Evolutionary conservation across 30 jellyfish, hydroid and myxozoan genomes (phyloP), one percentile per base, ranked within the genome.

Genomic region (Hydractinia echinata): DNA sequence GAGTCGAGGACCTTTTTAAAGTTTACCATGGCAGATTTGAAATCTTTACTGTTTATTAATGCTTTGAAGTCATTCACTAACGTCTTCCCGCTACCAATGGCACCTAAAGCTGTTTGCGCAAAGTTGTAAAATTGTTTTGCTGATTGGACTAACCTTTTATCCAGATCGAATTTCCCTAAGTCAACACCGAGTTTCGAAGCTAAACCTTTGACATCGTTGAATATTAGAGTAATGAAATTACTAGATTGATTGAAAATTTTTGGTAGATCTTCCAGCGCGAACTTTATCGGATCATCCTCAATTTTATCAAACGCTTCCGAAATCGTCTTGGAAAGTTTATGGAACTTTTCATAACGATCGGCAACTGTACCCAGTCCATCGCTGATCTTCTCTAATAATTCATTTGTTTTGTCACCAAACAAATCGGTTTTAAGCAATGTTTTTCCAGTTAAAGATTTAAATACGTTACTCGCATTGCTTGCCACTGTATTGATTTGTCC

Each of bases 181-280:
- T 87, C 66, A 53, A 86, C 39, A 21, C 98, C 96, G 16, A 92
- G 84, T 44, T 80, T 74, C 4, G 67, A 76, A 5, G 89, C 89
- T 58, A 92, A 67, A 20, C 95, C 95, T 64, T 87, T 79, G 7
- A 95, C 85, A 76, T 92, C 98, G 15, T 61, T 68, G 0, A 82
- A 16, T 53, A 92, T 13, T 13, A 87, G 66, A 51, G 79, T 86
- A 77, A 87, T 68, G 14, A 92, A 80, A 39, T 84, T 77, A 7
- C 82, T 91, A 14, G 96, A 67, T 76, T 87, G 88, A 10, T 58
- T 82, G 67, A 92, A 72, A 76, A 92, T 70, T 55, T 80, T 87
- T 61, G 98, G 98, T 66, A 92, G 81, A 30, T 84, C 98, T 15
- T 92, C 84, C 49, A 92, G 64, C 1, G 98, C 98, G 81, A 92